Base-by-base conservation (phyloP, 2,888 invertebrate species). In the Anaspis maculata region DNA sequence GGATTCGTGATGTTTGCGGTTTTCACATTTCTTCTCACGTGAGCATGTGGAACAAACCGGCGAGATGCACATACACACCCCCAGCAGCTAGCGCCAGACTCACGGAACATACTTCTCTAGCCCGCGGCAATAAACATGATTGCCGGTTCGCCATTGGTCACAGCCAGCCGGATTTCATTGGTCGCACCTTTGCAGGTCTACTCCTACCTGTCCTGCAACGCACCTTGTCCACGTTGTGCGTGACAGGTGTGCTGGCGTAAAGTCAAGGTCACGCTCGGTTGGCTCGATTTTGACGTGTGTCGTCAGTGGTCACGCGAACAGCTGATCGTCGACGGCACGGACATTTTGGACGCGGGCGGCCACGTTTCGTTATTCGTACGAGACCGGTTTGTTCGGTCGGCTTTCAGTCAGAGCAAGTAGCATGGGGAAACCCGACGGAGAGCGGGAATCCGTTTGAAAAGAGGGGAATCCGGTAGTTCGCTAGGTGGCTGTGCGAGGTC, bases 131-230 rank as follows among this genome's bases (percentile, higher is more conserved):
- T 59, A 61, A 62, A 64, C 61, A 56, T 55, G 52, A 52, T 54
- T 52, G 57, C 54, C 49, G 50, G 52, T 56, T 62, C 63, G 61
- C 65, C 61, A 64, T 64, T 64, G 66, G 66, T 60, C 62, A 58
- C 48, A 39, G 43, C 48, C 42, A 49, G 48, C 41, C 47, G 47
- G 45, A 45, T 55, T 56, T 54, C 51, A 64, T 66, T 66, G 66
- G 66, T 58, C 43, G 56, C 61, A 62, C 62, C 62, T 61, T 49
- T 44, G 46, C 58, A 63, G 60, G 63, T 63, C 56, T 50, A 65
- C 65, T 59, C 65, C 66, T 64, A 64, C 64, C 62, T 62, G 62
- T 29, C 37, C 34, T 13, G 13, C 27, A 2, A 13, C 28, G n/a
- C n/a, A n/a, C n/a, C n/a, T n/a, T n/a, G 24, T 30, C 31, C 25